Base-by-base conservation (phyloP, 1,140 invertebrate species). In the Chironomus striatipennis region DNA sequence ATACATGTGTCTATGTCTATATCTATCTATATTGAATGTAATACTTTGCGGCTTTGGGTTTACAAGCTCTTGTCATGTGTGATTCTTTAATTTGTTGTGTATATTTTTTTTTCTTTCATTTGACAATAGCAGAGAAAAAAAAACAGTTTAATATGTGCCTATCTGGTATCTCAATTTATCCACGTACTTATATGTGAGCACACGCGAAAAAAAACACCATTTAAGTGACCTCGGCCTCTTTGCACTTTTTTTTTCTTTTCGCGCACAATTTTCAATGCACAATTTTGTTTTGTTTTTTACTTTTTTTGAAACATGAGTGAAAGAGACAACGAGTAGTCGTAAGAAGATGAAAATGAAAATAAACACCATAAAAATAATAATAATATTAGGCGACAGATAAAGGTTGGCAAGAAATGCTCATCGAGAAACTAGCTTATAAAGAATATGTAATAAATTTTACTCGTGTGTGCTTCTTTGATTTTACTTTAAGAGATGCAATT, bases 11-110 rank as follows among this genome's bases (percentile, higher is more conserved):
- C 24, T 34, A 34, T 34, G 24, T 34, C 24, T 34, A 34, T 34
- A 34, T 34, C 24, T 34, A 34, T 34, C 24, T 34, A 34, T 34
- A 34, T 34, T 34, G 24, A 34, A 34, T 34, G 24, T 34, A 34
- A 34, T 34, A 34, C 24, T 70, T 70, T 70, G 65, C 65, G 65
- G 65, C 65, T 70, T 70, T 70, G 17, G 65, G 2, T n/a, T 57
- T n/a, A 8, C 47, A 57, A 34, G 24, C 47, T 57, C 47, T 57
- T 70, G 65, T 70, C 65, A 70, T 70, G 65, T 20, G 65, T 70
- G 65, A 70, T 70, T 70, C 65, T 70, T 21, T 70, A 70, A 70
- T 70, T 70, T 70, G 65, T 70, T 57, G n/a, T 70, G 18, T 70
- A 20, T 67, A 17, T 17, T n/a, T 7, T 65, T 8, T 65, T 65